Percentiles rank a stretch among this genome's conserved stretches.
Evolutionary conservation across 2,113 vertebrate species (phyloP).

Genomic region (Barbus barbus): DNA sequence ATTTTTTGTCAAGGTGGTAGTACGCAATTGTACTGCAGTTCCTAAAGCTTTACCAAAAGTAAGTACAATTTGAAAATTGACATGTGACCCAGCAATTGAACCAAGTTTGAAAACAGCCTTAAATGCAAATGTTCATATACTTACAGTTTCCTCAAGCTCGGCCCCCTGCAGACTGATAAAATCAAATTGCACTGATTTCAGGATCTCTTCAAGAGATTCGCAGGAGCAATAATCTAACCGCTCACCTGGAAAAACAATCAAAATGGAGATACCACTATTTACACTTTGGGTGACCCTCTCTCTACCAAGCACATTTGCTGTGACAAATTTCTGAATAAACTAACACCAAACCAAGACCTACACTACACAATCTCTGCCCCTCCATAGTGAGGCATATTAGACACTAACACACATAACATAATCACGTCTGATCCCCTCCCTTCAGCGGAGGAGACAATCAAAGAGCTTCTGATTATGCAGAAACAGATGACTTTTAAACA

Average conservation of each 20-base stretch:
- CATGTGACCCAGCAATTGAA: too few species aligned
- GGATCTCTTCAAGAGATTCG: slow-evolving; percentile 79
- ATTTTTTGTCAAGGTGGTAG: too few species aligned
- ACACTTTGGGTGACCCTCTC: neutral
- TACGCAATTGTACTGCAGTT: neutral
- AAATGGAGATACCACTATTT: neutral
- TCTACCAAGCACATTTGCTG: neutral
- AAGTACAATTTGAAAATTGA: too few species aligned
- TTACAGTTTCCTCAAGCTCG: slow-evolving; percentile 79
- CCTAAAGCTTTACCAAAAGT: neutral
- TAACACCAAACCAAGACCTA: neutral
- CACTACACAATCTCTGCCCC: neutral
- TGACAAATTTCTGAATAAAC: neutral
- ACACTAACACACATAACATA: slow-evolving; percentile 12
- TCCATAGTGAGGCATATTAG: neutral
- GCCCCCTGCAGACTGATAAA: slow-evolving; percentile 78
- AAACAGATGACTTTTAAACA: slow-evolving; percentile 68
- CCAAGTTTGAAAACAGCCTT: neutral
- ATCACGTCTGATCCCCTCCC: slow-evolving; percentile 37
- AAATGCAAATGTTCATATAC: neutral
- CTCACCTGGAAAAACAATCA: slow-evolving; percentile 73
- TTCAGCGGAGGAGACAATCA: slow-evolving; percentile 56
- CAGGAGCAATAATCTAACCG: slow-evolving; percentile 77
- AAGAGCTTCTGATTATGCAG: slow-evolving; percentile 67
- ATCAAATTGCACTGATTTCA: slow-evolving; percentile 79